A percentile compares a stretch with the other conserved stretches of the same genome.
Conservation (phyloP, 2,113 vertebrate genomes). For the Eulemur macaco region DNA sequence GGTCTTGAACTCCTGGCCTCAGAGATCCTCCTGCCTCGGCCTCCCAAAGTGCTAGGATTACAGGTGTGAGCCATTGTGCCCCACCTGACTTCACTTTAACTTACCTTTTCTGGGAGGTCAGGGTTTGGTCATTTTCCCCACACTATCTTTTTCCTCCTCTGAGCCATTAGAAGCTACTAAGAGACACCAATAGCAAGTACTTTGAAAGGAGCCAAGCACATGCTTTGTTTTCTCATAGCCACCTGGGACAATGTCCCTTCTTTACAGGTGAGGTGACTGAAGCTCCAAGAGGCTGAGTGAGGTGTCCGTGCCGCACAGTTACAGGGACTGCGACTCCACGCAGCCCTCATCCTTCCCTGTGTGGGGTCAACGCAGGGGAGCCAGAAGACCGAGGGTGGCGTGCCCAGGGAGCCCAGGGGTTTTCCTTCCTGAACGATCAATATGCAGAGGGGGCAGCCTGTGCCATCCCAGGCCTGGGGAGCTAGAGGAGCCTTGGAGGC, state of each 20-base stretch:
- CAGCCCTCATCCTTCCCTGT: neutral
- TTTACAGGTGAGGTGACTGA: neutral
- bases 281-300: neutral
- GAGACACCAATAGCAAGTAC: neutral
- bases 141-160: neutral
- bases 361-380: neutral
- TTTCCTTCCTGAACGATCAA: neutral
- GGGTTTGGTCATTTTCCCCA: neutral
- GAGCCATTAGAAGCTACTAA: neutral
- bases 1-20: too few species aligned
- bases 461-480: too few species aligned
- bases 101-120: neutral
- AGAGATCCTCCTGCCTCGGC: too few species aligned
- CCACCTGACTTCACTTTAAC: neutral
- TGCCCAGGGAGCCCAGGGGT: neutral
- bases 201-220: neutral
- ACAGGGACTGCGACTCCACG: neutral
- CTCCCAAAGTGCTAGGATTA: too few species aligned
- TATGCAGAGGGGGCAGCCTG: accelerated
- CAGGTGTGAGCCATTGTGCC: too few species aligned
- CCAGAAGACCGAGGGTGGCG: accelerated
- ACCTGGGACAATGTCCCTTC: neutral
- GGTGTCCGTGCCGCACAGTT: too few species aligned
- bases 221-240: neutral
- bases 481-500: neutral